Evolutionary conservation across 2,888 invertebrate species (phyloP).

Genomic region (Achlya flavicornis): DNA sequence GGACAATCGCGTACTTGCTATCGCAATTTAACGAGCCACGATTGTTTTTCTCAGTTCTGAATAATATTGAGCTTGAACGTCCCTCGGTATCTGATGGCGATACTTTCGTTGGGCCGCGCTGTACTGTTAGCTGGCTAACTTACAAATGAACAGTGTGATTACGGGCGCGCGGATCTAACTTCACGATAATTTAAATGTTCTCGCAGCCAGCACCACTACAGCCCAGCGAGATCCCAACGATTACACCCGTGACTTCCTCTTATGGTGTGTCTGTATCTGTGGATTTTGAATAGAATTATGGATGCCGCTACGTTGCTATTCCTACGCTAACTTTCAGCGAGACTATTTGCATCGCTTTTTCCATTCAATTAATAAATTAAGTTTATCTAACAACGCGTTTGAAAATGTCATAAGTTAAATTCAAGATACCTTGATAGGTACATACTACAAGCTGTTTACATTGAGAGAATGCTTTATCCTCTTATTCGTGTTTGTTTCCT

Average conservation of each 20-base stretch:
- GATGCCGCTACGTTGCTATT: slow-evolving; percentile 41
- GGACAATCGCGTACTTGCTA: slow-evolving; percentile 71
- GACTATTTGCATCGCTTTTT: slow-evolving; percentile 24
- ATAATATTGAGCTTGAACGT: slow-evolving; percentile 80
- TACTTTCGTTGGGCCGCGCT: slow-evolving; percentile 70
- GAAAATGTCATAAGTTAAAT: slow-evolving; percentile 4
- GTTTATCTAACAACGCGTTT: neutral
- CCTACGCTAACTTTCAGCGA: slow-evolving; percentile 32
- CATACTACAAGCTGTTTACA: neutral
- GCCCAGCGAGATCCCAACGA: slow-evolving; percentile 67
- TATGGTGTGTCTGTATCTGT: slow-evolving; percentile 69
- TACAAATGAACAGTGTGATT: slow-evolving; percentile 82
- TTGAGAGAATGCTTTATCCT: slow-evolving; percentile 10
- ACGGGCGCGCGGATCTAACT: slow-evolving; percentile 78
- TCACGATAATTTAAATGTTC: slow-evolving; percentile 81
- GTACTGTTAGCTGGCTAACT: slow-evolving; percentile 76
- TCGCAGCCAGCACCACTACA: slow-evolving; percentile 65
- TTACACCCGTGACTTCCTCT: slow-evolving; percentile 75
- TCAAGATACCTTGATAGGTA: neutral
- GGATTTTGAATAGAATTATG: slow-evolving; percentile 76
- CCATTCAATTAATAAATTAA: neutral
- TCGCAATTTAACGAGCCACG: slow-evolving; percentile 81
- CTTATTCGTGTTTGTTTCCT: slow-evolving; percentile 16
- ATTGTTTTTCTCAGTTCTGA: slow-evolving; percentile 83
- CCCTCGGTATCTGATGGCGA: slow-evolving; percentile 76